These are phyloP conservation scores for Polydrusus tereticollis DNA, from an alignment of 2,888 invertebrate species.

Conservation along the genomic window DNA sequence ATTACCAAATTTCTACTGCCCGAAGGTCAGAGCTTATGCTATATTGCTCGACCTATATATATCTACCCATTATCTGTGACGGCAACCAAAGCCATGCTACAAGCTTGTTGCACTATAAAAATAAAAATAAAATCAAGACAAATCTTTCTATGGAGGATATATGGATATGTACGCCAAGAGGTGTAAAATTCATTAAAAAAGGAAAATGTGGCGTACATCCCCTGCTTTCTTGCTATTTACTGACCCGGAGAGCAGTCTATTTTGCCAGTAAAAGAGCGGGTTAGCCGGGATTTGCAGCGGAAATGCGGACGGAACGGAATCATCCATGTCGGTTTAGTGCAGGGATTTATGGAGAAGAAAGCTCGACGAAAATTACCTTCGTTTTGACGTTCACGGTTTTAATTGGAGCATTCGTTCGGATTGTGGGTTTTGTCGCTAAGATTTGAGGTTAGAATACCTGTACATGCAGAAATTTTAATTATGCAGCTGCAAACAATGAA, in stretches of 20 bases:
- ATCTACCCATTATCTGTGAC: no score
- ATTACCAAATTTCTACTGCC: no score
- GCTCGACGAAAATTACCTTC: conserved; percentile 11
- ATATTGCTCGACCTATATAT: no score
- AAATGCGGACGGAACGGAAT: conserved; percentile 33
- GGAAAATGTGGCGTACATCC: conserved; percentile 14
- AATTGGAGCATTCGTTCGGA: conserved; percentile 2
- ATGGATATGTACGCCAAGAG: not conserved
- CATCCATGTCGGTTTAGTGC: conserved; percentile 28
- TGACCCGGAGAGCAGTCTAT: conserved; percentile 26
- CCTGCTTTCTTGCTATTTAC: conserved; percentile 30
- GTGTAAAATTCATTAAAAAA: conserved; percentile 28
- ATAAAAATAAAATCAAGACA: not conserved
- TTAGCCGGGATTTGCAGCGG: conserved; percentile 43
- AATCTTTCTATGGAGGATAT: not conserved
- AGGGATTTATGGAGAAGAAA: conserved; percentile 24
- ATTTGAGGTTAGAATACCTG: not conserved
- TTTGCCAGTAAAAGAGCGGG: conserved; percentile 17
- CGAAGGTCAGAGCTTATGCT: no score
- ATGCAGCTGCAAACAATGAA: no score
- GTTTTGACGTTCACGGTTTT: conserved; percentile 17
- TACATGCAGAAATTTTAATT: not conserved
- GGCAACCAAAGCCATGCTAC: no score
- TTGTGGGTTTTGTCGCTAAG: not conserved
- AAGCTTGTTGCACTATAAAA: not conserved